Percentiles rank a stretch among this genome's conserved stretches.
phyloP scores from a whole-genome alignment of 2,113 vertebrate species.

The Sula dactylatra region DNA sequence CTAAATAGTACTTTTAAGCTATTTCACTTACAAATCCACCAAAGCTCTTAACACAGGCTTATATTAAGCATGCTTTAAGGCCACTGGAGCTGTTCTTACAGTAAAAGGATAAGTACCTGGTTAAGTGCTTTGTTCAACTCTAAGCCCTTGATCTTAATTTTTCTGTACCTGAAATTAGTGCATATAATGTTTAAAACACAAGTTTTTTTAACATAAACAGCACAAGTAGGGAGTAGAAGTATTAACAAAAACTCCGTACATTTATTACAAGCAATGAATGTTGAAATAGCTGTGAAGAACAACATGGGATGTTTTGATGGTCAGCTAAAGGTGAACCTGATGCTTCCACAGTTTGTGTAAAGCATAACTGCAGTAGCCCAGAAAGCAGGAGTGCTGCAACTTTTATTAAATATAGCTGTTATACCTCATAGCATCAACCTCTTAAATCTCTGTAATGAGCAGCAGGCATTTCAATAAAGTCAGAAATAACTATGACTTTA shows the following conservation, averaged over 20 bases:
- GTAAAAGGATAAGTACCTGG: neutral
- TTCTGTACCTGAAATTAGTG: neutral
- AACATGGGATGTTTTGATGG: neutral
- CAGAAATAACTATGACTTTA: constrained; percentile 4
- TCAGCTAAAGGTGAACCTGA: neutral
- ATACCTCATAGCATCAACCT: neutral
- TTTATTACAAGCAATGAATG: neutral
- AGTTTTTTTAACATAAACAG: neutral
- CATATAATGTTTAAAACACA: neutral
- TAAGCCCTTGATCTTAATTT: neutral
- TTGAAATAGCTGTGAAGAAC: neutral
- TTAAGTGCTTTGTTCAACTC: neutral
- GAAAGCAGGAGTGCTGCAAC: neutral
- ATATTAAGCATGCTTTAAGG: neutral
- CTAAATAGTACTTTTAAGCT: neutral
- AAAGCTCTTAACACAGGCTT: neutral
- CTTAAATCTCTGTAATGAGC: constrained; percentile 45
- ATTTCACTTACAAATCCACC: neutral
- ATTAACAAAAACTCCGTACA: neutral
- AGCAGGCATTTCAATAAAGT: constrained; percentile 23
- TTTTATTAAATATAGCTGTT: neutral
- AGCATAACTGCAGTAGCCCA: neutral
- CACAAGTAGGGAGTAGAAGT: neutral
- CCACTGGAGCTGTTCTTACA: neutral
- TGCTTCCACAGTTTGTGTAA: neutral